Base-by-base conservation (phyloP, 2,888 invertebrate species). In the Lapara coniferarum region DNA sequence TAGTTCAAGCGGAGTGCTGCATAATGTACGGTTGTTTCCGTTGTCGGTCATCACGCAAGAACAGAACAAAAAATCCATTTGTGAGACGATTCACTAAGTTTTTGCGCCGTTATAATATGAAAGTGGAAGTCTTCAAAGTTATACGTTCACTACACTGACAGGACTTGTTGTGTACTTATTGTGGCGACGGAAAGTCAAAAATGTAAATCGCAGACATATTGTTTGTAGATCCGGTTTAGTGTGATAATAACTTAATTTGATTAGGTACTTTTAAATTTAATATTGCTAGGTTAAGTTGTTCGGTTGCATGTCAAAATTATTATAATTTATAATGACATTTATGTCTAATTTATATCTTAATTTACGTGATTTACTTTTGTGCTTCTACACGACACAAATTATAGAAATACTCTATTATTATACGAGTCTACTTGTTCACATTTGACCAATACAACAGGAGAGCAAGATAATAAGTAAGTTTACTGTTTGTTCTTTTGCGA, bases 101-200 rank as follows among this genome's bases (percentile, higher is more conserved):
- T 80, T 84, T 83, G 71, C 78, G 73, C 83, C 82, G 83, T 85
- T 84, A 82, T 73, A 73, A 79, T 78, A 82, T 79, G 84, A 87
- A 86, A 86, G 84, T 84, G 74, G 79, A 80, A 81, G 79, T 82
- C 71, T 76, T 77, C 78, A 79, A 75, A 75, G 77, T 71, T 80
- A 75, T 80, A 76, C 77, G 74, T 78, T 76, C 72, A 76, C 73
- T 72, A 71, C 73, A 72, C 74, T 76, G 78, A 73, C 74, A 77
- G 77, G 72, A 74, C 78, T 77, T 71, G 70, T 73, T 74, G 71
- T 66, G 71, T 68, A 25, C 1, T 25, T 71, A 66, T 49, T 70
- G 74, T 76, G 72, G 73, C 68, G 67, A 68, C 66, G 69, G 66
- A 66, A 70, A 44, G 14, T 68, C 66, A 70, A 70, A 74, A 72